Evolutionary conservation across 1,140 invertebrate species (phyloP).

Genomic region (Drosophila kikkawai): DNA sequence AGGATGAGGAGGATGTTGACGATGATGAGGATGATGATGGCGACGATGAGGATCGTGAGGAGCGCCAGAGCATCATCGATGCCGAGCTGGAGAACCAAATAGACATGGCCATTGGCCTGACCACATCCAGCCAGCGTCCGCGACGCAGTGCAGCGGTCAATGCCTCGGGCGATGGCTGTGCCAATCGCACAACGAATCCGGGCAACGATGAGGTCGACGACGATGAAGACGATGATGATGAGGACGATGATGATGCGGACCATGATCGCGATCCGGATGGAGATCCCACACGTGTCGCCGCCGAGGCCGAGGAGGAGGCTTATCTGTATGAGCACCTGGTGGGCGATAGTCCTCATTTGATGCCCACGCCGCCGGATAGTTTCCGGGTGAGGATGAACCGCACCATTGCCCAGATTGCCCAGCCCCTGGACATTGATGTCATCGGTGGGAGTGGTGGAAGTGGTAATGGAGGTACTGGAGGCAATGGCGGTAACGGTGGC

Average conservation of each 20-base stretch:
- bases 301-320: constrained; percentile 9
- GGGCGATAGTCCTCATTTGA: constrained; percentile 26
- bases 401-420: constrained; percentile 62
- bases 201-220: constrained; percentile 28
- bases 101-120: constrained; percentile 53
- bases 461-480: neutral
- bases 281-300: neutral
- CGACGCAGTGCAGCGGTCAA: constrained; percentile 68
- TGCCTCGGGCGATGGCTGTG: constrained; percentile 17
- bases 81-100: constrained; percentile 50
- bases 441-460: constrained; percentile 33
- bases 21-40: constrained; percentile 54
- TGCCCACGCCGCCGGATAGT: constrained; percentile 52
- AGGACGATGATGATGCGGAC: constrained; percentile 30
- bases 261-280: constrained; percentile 16
- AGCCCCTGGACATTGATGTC: constrained; percentile 72
- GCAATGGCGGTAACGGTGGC: neutral
- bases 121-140: constrained; percentile 59
- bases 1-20: constrained; percentile 57
- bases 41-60: constrained; percentile 52
- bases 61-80: constrained; percentile 19
- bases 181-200: constrained; percentile 9
- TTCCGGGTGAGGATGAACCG: constrained; percentile 68
- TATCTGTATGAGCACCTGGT: constrained; percentile 57
- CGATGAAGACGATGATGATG: constrained; percentile 24